A percentile compares a stretch with the other conserved stretches of the same genome.
phyloP scores from a whole-genome alignment of 2,113 vertebrate genomes.

The Lasiurus borealis region DNA sequence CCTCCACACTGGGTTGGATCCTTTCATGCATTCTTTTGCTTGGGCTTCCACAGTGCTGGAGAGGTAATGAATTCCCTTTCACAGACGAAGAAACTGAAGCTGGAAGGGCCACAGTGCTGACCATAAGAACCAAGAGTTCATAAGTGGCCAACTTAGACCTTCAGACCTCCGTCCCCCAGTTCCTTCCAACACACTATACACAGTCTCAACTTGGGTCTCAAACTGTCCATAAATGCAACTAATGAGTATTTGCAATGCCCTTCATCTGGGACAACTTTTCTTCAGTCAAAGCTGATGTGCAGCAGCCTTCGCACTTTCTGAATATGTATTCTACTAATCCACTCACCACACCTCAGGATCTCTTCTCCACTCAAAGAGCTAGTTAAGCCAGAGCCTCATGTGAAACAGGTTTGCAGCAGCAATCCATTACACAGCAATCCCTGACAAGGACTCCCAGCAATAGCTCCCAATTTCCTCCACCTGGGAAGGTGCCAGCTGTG shows the following conservation, averaged over 20 bases:
- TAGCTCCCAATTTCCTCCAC: not conserved
- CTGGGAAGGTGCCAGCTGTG: not conserved
- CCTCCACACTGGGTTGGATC: not conserved
- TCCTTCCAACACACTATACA: not conserved
- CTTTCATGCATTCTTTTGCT: not conserved
- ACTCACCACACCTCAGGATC: not conserved
- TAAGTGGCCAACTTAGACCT: not conserved
- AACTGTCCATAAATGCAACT: not conserved
- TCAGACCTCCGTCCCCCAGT: not conserved
- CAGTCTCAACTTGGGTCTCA: not conserved
- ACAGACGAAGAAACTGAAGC: not conserved
- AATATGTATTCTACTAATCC: not conserved
- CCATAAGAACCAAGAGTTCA: not conserved
- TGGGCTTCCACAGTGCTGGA: not conserved
- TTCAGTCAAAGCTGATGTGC: not conserved
- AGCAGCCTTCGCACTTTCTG: not conserved
- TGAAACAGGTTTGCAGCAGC: not conserved
- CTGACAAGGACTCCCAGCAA: not conserved
- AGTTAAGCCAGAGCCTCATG: not conserved
- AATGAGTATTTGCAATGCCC: not conserved
- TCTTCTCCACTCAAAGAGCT: not conserved
- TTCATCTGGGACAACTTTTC: conserved; percentile 3
- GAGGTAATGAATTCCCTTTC: not conserved
- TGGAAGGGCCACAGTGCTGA: too few species aligned
- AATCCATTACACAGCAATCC: not conserved